These are phyloP conservation scores for Lerista edwardsae DNA, from an alignment of 2,797 vertebrate species.

Conservation along the genomic window DNA sequence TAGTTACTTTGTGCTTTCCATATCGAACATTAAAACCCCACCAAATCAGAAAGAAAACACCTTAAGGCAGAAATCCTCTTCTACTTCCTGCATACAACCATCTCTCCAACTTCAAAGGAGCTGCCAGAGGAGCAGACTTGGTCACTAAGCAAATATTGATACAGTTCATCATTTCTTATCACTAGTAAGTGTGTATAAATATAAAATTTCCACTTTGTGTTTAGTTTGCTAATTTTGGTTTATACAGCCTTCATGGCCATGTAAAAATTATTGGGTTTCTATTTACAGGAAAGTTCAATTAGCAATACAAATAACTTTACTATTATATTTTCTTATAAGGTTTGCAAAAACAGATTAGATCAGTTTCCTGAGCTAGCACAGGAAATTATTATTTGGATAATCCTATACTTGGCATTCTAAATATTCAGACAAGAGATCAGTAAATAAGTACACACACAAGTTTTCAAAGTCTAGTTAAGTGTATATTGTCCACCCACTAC, in stretches of 20 bases:
- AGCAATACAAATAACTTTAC: rapidly evolving
- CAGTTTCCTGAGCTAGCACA: neutral
- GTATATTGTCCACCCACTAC: neutral
- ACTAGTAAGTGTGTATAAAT: neutral
- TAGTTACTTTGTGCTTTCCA: neutral
- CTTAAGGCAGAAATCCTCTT: neutral
- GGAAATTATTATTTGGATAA: neutral
- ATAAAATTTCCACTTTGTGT: neutral
- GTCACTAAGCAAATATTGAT: constrained; percentile 37
- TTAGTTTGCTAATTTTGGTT: constrained; percentile 5
- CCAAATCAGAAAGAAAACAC: neutral
- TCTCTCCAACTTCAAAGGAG: neutral
- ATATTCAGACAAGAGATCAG: neutral
- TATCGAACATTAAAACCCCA: neutral
- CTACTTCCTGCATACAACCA: neutral
- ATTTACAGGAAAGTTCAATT: no score
- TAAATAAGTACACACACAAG: no score
- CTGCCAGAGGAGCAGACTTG: constrained; percentile 15
- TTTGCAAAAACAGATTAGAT: neutral
- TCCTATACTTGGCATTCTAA: neutral
- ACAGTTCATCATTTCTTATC: constrained; percentile 3
- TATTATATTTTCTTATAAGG: neutral
- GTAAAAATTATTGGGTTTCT: neutral
- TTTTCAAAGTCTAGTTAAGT: neutral
- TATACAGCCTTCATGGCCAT: neutral